Evolutionary conservation across 2,888 invertebrate genomes (phyloP).

Genomic region (Sipha maydis): DNA sequence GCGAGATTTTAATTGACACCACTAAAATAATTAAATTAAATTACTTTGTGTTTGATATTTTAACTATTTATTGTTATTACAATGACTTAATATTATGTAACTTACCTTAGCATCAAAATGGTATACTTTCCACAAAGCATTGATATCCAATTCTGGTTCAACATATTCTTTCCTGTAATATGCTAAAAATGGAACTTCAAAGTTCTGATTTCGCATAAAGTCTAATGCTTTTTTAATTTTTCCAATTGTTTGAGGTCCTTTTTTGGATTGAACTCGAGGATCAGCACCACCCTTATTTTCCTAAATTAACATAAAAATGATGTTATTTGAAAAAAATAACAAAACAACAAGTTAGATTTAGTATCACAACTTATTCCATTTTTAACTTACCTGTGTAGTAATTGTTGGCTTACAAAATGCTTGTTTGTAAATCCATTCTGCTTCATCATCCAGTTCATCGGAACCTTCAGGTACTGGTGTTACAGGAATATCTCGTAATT

Average conservation of each 20-base stretch:
- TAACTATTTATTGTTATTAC: background rate
- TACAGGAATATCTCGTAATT: slow-evolving; percentile 87
- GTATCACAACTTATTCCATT: background rate
- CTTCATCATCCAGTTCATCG: slow-evolving; percentile 90
- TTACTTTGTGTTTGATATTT: background rate
- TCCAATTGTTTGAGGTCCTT: slow-evolving; percentile 79
- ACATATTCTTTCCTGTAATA: slow-evolving; percentile 99
- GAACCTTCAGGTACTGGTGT: slow-evolving; percentile 84
- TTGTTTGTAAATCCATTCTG: slow-evolving; percentile 96
- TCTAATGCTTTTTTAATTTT: slow-evolving; percentile 95
- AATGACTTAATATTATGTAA: slow-evolving; percentile 12
- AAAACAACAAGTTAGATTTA: too few species aligned
- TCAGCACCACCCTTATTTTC: slow-evolving; percentile 68
- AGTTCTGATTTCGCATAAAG: slow-evolving; percentile 93
- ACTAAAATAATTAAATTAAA: slow-evolving; percentile 68
- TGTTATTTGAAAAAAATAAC: background rate
- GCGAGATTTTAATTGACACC: slow-evolving; percentile 88
- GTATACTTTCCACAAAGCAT: slow-evolving; percentile 98
- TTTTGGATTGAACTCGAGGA: slow-evolving; percentile 71
- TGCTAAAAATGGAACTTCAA: slow-evolving; percentile 98
- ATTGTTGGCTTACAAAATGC: slow-evolving; percentile 88
- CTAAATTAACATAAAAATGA: slow-evolving; percentile 54
- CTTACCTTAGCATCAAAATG: slow-evolving; percentile 88
- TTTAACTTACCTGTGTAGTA: slow-evolving; percentile 75
- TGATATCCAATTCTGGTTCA: slow-evolving; percentile 90